Base-by-base conservation (phyloP, 2,797 vertebrate genomes). In the Hylomyscus alleni region DNA sequence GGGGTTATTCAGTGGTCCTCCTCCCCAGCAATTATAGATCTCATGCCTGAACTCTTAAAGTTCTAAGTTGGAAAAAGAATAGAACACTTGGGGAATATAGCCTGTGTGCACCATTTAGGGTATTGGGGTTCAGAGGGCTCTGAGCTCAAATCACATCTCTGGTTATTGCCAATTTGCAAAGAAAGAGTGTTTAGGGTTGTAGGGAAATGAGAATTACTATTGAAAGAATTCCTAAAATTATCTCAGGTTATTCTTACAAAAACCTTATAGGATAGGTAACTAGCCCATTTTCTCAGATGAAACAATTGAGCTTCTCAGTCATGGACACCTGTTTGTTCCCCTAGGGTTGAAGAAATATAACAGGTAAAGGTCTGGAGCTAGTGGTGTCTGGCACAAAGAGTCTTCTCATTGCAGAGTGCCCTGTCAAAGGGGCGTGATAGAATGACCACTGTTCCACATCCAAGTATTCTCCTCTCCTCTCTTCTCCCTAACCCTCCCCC, bases 31-130 rank as follows among this genome's bases (percentile, higher is more conserved):
- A 37, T 73, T n/a, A 56, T 52, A 56, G 67, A 29, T 87, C 34
- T 90, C 15, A 47, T 67, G 20, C 78, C 60, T 90, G 65, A 62
- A 50, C 24, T 13, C 26, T 82, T 54, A 54, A 67, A 77, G 54
- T 92, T 94, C 89, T 95, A 75, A 93, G 69, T 22, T 56, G 22
- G 17, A 94, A 83, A 60, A 44, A 92, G 91, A 72, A 29, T 11
- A 24, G 69, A 87, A 47, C 1, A 65, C 69, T 75, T 54, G 10
- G 29, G 72, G 54, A 78, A 78, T 62, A 82, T 20, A 62, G 60
- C 15, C 65, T 95, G 26, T 69, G 60, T 65, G 73, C 82, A 94
- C 87, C 40, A 62, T 24, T 72, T 12, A 76, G 56, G 19, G 26
- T 12, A 1, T 1, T 47, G 34, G 9, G 44, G 15, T 54, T 76